Evolutionary conservation across 2,113 vertebrate genomes (phyloP).

Genomic region (Halichoeres trimaculatus): DNA sequence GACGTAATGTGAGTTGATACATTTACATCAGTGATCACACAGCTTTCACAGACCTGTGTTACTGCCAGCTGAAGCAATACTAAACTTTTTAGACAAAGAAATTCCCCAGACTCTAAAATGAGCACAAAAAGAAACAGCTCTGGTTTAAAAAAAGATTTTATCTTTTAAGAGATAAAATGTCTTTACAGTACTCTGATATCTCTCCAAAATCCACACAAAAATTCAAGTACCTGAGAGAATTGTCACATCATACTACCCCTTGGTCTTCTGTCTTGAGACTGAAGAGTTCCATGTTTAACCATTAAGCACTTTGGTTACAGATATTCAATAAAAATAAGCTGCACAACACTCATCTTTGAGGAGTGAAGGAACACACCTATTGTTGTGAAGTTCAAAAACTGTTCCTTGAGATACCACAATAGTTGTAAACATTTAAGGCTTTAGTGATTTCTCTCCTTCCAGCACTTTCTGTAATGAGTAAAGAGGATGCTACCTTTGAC

Average conservation of each 20-base stretch:
- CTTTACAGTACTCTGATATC: constrained; percentile 78
- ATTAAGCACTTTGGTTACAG: constrained; percentile 19
- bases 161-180: background rate
- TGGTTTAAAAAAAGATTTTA: background rate
- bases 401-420: constrained; percentile 1
- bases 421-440: constrained; percentile 66
- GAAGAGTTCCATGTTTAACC: constrained; percentile 24
- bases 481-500: background rate
- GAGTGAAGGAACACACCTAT: background rate
- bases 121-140: background rate
- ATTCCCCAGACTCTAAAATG: background rate
- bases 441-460: constrained; percentile 54
- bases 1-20: too few species aligned
- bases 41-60: too few species aligned
- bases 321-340: constrained; percentile 18
- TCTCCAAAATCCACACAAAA: constrained; percentile 33
- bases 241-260: constrained; percentile 26
- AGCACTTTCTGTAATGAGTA: background rate
- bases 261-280: constrained; percentile 11
- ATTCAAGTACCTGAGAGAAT: constrained; percentile 75
- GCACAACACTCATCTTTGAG: background rate
- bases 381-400: background rate
- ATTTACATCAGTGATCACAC: too few species aligned
- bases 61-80: too few species aligned
- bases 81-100: too few species aligned